Evolutionary conservation across 2,113 vertebrate species (phyloP).

Genomic region (Myiagra hebetior): DNA sequence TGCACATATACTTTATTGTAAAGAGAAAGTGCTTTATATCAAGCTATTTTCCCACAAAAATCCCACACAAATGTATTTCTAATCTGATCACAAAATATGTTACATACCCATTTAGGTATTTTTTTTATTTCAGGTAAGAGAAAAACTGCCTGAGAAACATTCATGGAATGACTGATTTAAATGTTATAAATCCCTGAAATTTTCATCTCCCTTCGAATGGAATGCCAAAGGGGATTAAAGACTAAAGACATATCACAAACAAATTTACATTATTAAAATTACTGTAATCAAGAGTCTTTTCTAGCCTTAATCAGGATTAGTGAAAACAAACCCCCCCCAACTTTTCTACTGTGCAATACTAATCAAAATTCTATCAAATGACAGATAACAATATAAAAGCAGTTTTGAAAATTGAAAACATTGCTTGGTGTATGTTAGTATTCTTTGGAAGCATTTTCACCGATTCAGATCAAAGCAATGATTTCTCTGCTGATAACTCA

Average conservation of each 20-base stretch:
- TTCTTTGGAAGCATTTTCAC: not conserved
- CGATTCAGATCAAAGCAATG: not conserved
- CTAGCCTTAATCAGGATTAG: constrained; percentile 56
- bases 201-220: constrained; percentile 51
- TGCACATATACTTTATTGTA: not conserved
- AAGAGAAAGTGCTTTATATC: not conserved
- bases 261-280: constrained; percentile 70
- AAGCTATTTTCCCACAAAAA: not conserved
- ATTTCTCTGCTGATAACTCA: not conserved
- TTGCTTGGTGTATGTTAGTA: not conserved
- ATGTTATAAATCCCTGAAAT: constrained; percentile 55
- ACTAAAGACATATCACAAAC: constrained; percentile 55
- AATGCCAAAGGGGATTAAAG: constrained; percentile 68
- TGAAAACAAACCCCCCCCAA: not conserved
- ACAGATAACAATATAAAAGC: not conserved
- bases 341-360: not conserved
- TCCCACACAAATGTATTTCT: not conserved
- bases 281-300: constrained; percentile 61
- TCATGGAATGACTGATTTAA: constrained; percentile 35
- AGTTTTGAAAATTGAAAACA: not conserved
- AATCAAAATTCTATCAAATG: not conserved
- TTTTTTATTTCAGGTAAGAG: not conserved
- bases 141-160: not conserved
- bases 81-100: not conserved
- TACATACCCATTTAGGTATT: not conserved